Base-by-base conservation (phyloP, 2,797 vertebrate genomes). In the Oophaga sylvatica region DNA sequence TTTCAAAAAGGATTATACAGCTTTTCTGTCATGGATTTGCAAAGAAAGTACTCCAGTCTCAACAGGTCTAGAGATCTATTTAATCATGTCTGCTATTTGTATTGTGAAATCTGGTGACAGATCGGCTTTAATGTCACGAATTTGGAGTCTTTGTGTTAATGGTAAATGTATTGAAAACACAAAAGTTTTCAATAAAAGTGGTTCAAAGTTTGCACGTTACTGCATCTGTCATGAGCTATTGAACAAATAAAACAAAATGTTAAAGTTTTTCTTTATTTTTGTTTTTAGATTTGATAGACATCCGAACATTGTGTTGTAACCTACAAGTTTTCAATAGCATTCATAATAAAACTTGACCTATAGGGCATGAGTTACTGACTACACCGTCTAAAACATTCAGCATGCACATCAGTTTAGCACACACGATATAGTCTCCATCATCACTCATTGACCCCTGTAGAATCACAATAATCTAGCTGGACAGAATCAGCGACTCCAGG, bases 201-300 rank as follows among this genome's bases (percentile, higher is more conserved):
- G 35, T 26, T 26, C 22, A 59, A 76, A 26, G 70, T 62, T 17
- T 84, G 83, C 73, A 85, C 78, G 20, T 12, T 41, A 48, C 76
- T 85, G 35, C 63, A 29, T 45, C 26, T 77, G 83, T 77, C 65
- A 48, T 85, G 15, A 20, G 77, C 71, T 85, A 77, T 77, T 77
- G n/a, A 53, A 31, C 4, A 85, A 85, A 85, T 77, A 65, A 77
- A 85, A 48, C 19, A 10, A 59, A 59, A 35, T 41, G 16, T 60
- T 48, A 35, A 48, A 76, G 41, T n/a, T 22, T 45, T 22, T 41
- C 5, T 41, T 41, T 41, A 3, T 41, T 41, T 59, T 29, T 75
- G 48, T 3, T 45, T 20, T 73, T 20, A 41, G 19, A 73, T 41
- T 2, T 12, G 15, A 13, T 9, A 5, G 6, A 41, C 17, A 20